Base-by-base conservation (phyloP, 2,888 invertebrate genomes). In the Amphipyra berbera region DNA sequence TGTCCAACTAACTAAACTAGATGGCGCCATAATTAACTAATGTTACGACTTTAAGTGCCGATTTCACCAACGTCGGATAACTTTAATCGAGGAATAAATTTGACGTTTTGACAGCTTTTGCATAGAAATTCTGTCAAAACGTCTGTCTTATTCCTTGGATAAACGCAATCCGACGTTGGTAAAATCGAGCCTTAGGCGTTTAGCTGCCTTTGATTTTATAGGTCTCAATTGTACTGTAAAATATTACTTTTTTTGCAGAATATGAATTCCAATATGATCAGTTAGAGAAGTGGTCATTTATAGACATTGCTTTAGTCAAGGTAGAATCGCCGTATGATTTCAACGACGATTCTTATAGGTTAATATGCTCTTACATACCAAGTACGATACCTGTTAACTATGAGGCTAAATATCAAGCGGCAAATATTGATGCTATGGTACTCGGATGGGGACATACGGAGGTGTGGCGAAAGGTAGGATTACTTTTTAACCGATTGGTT, bases 301-400 rank as follows among this genome's bases (percentile, higher is more conserved):
- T 85, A n/a, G 90, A 91, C 45, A 88, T 91, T 57, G 90, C 86
- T 2, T 56, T 88, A 3, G 83, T 76, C 0, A 81, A 84, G 68
- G 88, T 90, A 3, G 88, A 90, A 15, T 77, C 82, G 0, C 71
- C 81, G 1, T 89, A 69, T 44, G 50, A 82, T n/a, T 74, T 83
- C 9, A 21, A 55, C 0, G 79, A 83, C 38, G 0, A 1, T 0
- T 2, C 30, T 0, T 10, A 37, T 2, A 27, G n/a, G 0, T 1
- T 44, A 0, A 0, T 33, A 4, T 89, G 89, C 48, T 77, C 82
- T 0, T 87, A 87, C 47, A 70, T 13, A 9, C 88, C 89, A 0
- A 27, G 41, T 0, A 6, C 40, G 0, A 85, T 89, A 30, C 6
- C 49, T 1, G 60, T 89, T 0, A 89, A 86, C 56, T 87, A 79